Base-by-base conservation (phyloP, 2,888 invertebrate species). In the Caenorhabditis angaria region DNA sequence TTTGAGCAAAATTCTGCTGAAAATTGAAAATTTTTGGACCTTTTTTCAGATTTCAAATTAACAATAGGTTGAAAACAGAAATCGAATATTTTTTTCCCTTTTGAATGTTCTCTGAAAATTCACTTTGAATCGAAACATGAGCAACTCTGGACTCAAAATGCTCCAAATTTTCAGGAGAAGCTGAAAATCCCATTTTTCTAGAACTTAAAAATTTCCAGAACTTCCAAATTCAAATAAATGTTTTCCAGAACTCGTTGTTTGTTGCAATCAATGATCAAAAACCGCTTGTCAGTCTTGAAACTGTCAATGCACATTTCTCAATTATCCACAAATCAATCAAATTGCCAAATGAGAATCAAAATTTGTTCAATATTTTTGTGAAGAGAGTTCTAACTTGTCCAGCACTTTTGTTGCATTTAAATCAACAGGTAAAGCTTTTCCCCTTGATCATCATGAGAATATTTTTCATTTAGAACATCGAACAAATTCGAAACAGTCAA, bases 221-320 rank as follows among this genome's bases (percentile, higher is more conserved):
- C n/a, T n/a, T n/a, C n/a, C n/a, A n/a, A n/a, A n/a, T n/a, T n/a
- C 3, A 14, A 48, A 28, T 55, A 50, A 35, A 48, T 53, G 20
- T 25, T 14, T 55, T 62, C 32, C 68, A 77, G 75, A 69, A 41
- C 25, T 67, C 78, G 10, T 62, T 77, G 2, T 77, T 66, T 53
- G 35, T 70, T 18, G 70, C 76, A 3, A 65, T 75, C 14, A 78
- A 78, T 65, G 75, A 71, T n/a, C 66, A 69, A 12, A 70, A 69
- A 20, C 77, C 78, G 14, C 27, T 78, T 18, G 57, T 77, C 29
- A 70, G 66, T 18, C 24, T 62, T 8, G 79, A 80, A 60, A 74
- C 82, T 10, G 60, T 83, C 20, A 82, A 81, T 64, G 83, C 80
- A 8, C 76, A 80, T 12, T 80, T 82, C 57, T 72, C 77, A 1